Conservation (phyloP, 2,888 invertebrate species). For the Drosophila pegasa region DNA sequence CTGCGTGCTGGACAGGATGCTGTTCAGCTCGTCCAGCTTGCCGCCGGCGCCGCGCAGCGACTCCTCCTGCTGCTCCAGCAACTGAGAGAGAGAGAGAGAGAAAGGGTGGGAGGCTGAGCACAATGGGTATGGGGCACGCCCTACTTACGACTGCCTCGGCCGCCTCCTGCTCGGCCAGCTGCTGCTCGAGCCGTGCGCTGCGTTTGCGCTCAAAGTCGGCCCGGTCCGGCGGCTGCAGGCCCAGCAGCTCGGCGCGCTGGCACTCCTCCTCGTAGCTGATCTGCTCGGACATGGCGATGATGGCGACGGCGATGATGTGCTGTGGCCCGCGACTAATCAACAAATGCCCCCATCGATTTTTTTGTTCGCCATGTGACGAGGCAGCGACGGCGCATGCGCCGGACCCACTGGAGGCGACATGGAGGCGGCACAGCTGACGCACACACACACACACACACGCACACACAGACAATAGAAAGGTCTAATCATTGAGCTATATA, state of each 20-base stretch:
- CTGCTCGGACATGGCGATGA: conserved; percentile 82
- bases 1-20: conserved; percentile 92
- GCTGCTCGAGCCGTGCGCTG: conserved; percentile 82
- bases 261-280: conserved; percentile 91
- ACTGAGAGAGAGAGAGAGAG: no score
- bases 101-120: no score
- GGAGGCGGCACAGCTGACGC: conserved; percentile 26
- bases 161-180: conserved; percentile 85
- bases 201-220: conserved; percentile 88
- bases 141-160: conserved; percentile 85
- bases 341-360: conserved; percentile 63
- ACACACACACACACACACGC: background rate
- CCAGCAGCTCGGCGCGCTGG: conserved; percentile 91
- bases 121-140: no score
- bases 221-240: conserved; percentile 88
- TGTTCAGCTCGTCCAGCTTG: conserved; percentile 92
- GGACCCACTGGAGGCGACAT: background rate
- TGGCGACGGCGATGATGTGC: background rate
- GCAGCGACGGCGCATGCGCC: conserved; percentile 51
- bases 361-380: conserved; percentile 21
- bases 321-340: conserved; percentile 29
- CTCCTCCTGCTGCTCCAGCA: conserved; percentile 88
- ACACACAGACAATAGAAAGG: background rate
- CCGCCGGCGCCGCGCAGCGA: conserved; percentile 88
- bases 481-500: conserved; percentile 15